Percentiles rank a stretch among this genome's conserved stretches.
Evolutionary conservation across 2,113 vertebrate species (phyloP).

Genomic region (Pteronura brasiliensis): DNA sequence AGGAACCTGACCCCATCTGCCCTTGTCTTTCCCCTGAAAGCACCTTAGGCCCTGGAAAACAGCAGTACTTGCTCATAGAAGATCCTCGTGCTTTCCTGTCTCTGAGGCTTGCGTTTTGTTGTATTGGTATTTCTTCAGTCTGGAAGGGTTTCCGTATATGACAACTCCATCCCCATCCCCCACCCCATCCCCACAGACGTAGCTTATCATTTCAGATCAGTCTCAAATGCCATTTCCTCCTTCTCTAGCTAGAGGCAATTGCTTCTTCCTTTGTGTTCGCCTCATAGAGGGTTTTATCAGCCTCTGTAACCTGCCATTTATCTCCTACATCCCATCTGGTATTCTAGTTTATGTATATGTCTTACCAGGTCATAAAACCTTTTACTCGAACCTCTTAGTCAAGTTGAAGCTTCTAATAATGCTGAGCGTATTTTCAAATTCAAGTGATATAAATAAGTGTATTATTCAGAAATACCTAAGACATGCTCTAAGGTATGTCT

Average conservation of each 20-base stretch:
- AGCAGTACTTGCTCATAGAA: not conserved
- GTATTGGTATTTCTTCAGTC: not conserved
- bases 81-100: not conserved
- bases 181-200: fast-evolving
- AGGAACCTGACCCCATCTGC: not conserved
- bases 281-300: not conserved
- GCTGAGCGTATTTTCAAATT: not conserved
- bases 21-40: not conserved
- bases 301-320: not conserved
- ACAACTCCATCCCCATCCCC: not conserved
- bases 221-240: not conserved
- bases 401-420: not conserved
- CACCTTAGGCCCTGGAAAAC: not conserved
- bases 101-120: not conserved
- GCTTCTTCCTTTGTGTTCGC: not conserved
- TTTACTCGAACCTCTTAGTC: not conserved
- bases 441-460: not conserved
- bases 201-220: not conserved
- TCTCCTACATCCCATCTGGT: not conserved
- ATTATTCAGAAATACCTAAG: not conserved
- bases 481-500: too few species aligned
- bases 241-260: not conserved
- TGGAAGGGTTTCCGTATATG: not conserved
- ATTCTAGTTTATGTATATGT: not conserved
- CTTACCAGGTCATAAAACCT: not conserved